These are phyloP conservation scores for Linepithema humile DNA, from an alignment of 1,140 invertebrate genomes.

Conservation along the genomic window DNA sequence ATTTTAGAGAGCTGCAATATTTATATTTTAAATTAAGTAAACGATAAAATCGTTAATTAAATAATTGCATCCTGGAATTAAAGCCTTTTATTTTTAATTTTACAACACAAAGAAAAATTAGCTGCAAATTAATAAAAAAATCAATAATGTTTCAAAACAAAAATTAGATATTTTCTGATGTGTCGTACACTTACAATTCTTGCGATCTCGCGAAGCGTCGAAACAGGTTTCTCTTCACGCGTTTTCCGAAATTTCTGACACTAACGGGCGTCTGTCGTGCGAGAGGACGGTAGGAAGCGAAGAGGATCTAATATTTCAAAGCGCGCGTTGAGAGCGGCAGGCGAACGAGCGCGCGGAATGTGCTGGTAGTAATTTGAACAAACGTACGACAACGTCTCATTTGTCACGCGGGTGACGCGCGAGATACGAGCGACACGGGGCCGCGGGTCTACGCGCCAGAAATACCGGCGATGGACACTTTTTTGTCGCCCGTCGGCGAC, in stretches of 20 bases:
- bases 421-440: constrained; percentile 75
- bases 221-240: constrained; percentile 19
- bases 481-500: constrained; percentile 51
- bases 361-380: constrained; percentile 83
- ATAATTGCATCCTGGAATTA: too few relatives aligned
- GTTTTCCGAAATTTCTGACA: constrained; percentile 38
- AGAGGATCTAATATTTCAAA: constrained; percentile 71
- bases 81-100: too few relatives aligned
- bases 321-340: constrained; percentile 71
- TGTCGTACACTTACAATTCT: neutral
- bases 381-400: constrained; percentile 83
- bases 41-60: too few relatives aligned
- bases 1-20: too few relatives aligned
- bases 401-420: constrained; percentile 80
- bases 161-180: too few relatives aligned
- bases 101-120: too few relatives aligned
- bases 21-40: too few relatives aligned
- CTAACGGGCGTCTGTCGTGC: constrained; percentile 33
- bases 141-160: too few relatives aligned
- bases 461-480: constrained; percentile 71
- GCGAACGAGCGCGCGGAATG: constrained; percentile 73
- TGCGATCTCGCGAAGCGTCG: neutral
- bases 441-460: constrained; percentile 56
- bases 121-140: too few relatives aligned
- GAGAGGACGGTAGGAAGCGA: constrained; percentile 55